Conservation (phyloP, 1,140 invertebrate genomes). For the Schmidtea mediterranea region DNA sequence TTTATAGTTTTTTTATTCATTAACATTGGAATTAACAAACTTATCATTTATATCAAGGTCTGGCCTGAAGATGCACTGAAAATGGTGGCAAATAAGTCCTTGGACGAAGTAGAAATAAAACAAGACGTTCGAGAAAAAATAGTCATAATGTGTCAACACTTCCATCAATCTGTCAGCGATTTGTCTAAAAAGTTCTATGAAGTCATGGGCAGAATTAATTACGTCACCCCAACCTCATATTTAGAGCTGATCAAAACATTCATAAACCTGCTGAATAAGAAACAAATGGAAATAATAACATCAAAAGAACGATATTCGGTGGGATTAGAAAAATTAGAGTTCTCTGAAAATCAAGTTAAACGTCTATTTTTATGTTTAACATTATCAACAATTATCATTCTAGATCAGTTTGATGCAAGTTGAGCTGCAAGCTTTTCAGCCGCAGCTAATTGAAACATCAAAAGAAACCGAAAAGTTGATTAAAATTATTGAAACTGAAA, state of each 20-base stretch:
- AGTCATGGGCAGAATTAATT: constrained; percentile 16
- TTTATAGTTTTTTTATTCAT: no score
- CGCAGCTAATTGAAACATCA: constrained; percentile 21
- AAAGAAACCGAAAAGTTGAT: constrained; percentile 23
- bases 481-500: constrained; percentile 22
- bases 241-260: constrained; percentile 26
- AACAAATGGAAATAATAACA: constrained; percentile 39
- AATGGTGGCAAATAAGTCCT: constrained; percentile 22
- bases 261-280: constrained; percentile 21
- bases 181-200: constrained; percentile 17
- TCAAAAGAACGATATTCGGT: constrained; percentile 38
- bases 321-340: constrained; percentile 24
- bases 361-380: no score
- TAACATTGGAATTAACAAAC: not conserved
- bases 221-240: constrained; percentile 27
- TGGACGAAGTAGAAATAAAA: constrained; percentile 25
- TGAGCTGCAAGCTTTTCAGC: constrained; percentile 23
- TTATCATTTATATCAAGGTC: constrained; percentile 12
- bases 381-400: no score
- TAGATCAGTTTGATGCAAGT: constrained; percentile 25
- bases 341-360: constrained; percentile 32
- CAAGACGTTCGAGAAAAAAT: constrained; percentile 16
- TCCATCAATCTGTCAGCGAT: constrained; percentile 20
- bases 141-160: constrained; percentile 25
- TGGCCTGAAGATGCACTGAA: constrained; percentile 27